Conservation (phyloP, 2,113 vertebrate genomes). For the Triplophysa siluroides region DNA sequence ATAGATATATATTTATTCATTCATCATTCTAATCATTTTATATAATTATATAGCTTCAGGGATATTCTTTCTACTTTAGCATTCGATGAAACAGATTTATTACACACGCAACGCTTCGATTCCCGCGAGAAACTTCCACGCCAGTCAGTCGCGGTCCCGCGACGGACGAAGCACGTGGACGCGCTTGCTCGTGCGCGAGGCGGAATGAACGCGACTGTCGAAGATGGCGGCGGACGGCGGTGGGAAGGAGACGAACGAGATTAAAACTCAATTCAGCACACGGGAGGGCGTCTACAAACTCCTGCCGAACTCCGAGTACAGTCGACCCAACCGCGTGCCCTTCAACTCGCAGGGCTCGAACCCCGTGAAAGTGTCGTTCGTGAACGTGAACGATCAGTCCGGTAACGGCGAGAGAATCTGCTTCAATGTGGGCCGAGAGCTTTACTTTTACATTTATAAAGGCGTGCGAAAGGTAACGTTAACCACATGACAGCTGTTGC, state of each 20-base stretch:
- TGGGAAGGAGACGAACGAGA: slow-evolving; percentile 99
- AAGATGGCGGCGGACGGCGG: slow-evolving; percentile 99
- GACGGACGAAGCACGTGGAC: not conserved
- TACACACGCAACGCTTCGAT: too few species aligned
- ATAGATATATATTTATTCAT: too few species aligned
- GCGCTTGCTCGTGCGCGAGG: slow-evolving; percentile 88
- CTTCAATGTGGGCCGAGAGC: slow-evolving; percentile 99
- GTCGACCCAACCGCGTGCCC: slow-evolving; percentile 96
- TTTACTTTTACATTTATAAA: slow-evolving; percentile 99
- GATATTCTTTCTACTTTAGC: too few species aligned
- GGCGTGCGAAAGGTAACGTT: slow-evolving; percentile 94
- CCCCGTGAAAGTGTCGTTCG: slow-evolving; percentile 97
- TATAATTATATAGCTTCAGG: too few species aligned
- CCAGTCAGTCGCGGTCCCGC: not conserved
- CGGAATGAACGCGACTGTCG: slow-evolving; percentile 98
- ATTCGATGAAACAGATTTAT: too few species aligned
- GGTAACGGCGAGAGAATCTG: slow-evolving; percentile 98
- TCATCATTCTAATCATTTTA: too few species aligned
- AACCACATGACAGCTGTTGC: slow-evolving; percentile 18
- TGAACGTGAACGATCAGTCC: slow-evolving; percentile 98
- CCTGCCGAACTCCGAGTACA: slow-evolving; percentile 96
- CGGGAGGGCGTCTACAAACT: slow-evolving; percentile 98
- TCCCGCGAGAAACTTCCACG: too few species aligned
- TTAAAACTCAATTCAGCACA: slow-evolving; percentile 99
- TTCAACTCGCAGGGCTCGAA: slow-evolving; percentile 99